Evolutionary conservation across 2,797 vertebrate genomes (phyloP).

Genomic region (Sebastes minor): DNA sequence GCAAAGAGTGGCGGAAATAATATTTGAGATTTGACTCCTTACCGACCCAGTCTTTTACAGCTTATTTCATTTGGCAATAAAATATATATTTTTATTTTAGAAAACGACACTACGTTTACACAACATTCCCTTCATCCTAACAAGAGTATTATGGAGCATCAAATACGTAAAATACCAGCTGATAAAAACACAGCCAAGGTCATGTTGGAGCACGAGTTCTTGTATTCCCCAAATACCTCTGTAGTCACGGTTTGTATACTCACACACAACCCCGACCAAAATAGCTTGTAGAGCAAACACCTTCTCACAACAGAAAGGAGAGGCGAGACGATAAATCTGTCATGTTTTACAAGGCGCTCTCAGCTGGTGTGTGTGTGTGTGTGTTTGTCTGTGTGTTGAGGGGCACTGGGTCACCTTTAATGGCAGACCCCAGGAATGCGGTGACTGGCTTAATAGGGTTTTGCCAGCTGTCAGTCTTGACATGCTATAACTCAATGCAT

Average conservation of each 20-base stretch:
- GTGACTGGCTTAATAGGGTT: constrained; percentile 72
- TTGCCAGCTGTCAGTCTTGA: constrained; percentile 78
- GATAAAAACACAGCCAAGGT: constrained; percentile 5
- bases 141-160: background rate
- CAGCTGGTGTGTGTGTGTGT: constrained; percentile 3
- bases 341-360: constrained; percentile 52
- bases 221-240: constrained; percentile 13
- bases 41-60: background rate
- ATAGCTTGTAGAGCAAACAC: constrained; percentile 32
- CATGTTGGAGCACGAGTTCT: background rate
- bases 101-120: background rate
- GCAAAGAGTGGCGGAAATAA: background rate
- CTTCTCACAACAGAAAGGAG: constrained; percentile 27
- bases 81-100: background rate
- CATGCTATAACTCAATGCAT: constrained; percentile 68
- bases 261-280: constrained; percentile 20
- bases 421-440: constrained; percentile 71
- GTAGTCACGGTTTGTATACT: constrained; percentile 17
- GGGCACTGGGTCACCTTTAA: constrained; percentile 69
- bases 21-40: background rate
- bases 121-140: background rate
- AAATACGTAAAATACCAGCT: constrained; percentile 13
- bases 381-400: constrained; percentile 13
- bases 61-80: background rate
- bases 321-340: constrained; percentile 44